phyloP scores from a whole-genome alignment of 1,140 invertebrate species.

The Acromyrmex charruanus region DNA sequence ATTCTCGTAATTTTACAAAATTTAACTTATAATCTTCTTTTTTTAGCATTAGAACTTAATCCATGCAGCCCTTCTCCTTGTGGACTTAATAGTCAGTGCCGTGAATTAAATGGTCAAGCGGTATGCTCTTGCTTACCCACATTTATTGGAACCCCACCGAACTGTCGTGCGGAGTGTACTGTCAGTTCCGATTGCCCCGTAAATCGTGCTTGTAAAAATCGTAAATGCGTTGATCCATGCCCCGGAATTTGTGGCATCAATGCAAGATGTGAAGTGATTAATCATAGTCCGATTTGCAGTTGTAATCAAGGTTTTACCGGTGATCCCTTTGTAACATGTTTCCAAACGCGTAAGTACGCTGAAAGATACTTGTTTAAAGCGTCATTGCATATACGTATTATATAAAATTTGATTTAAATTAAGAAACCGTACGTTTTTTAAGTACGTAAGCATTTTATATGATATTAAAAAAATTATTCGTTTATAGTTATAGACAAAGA shows the following conservation, averaged over 20 bases:
- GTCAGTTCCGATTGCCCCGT: slow-evolving; percentile 92
- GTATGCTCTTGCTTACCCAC: slow-evolving; percentile 92
- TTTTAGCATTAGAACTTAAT: slow-evolving; percentile 73
- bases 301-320: slow-evolving; percentile 89
- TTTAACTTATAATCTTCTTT: slow-evolving; percentile 1
- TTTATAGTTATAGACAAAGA: slow-evolving; percentile 29
- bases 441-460: neutral
- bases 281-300: slow-evolving; percentile 89
- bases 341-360: slow-evolving; percentile 85
- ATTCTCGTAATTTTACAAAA: neutral
- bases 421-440: neutral
- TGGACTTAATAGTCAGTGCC: slow-evolving; percentile 88
- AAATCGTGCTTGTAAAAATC: slow-evolving; percentile 91
- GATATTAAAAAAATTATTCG: slow-evolving; percentile 20
- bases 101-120: slow-evolving; percentile 87
- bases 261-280: slow-evolving; percentile 90
- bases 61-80: slow-evolving; percentile 88
- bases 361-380: neutral
- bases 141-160: slow-evolving; percentile 91
- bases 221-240: slow-evolving; percentile 93
- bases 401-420: neutral
- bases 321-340: slow-evolving; percentile 91
- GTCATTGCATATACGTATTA: neutral
- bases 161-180: slow-evolving; percentile 92
- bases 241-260: slow-evolving; percentile 93